Base-by-base conservation (phyloP, 1,140 invertebrate genomes). In the Aphis gossypii region DNA sequence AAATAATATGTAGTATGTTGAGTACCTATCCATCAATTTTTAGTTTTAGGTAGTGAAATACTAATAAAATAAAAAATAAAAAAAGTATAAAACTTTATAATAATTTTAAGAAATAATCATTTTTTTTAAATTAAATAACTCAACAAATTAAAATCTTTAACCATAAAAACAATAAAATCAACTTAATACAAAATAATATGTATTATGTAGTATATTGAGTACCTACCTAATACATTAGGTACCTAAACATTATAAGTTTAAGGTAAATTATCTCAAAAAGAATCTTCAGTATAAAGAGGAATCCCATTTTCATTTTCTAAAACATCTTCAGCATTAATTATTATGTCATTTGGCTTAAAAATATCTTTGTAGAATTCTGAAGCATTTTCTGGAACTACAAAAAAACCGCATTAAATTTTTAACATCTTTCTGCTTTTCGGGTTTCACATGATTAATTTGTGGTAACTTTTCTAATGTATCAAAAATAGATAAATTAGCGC, bases 401-500 rank as follows among this genome's bases (percentile, higher is more conserved):
- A 68, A 68, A 68, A 68, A 68, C 23, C 60, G 60, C 60, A 68
- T 68, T 68, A 68, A 14, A 68, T 68, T 68, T 68, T 68, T 68
- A 68, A 68, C 30, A 68, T 68, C 60, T 68, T 68, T 68, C 2
- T 68, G 60, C 30, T 68, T 68, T 68, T 25, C 7, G 1, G 60
- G 60, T 68, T 68, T 68, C 11, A 68, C 60, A 1, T 68, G 30
- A 68, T 68, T 68, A 25, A 68, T 68, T 68, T 68, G 30, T 68
- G 60, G 60, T 68, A 68, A 68, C 30, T 68, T n/a, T 9, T 68
- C 60, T n/a, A 68, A 68, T 68, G 2, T 25, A 68, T 68, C 60
- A 68, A 68, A 68, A 68, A 68, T 68, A 68, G 60, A 68, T 68
- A 68, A 68, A 68, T 68, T 68, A 68, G 60, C 60, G n/a, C 60